Conservation (phyloP, 2,113 vertebrate genomes). For the Oreotragus oreotragus region DNA sequence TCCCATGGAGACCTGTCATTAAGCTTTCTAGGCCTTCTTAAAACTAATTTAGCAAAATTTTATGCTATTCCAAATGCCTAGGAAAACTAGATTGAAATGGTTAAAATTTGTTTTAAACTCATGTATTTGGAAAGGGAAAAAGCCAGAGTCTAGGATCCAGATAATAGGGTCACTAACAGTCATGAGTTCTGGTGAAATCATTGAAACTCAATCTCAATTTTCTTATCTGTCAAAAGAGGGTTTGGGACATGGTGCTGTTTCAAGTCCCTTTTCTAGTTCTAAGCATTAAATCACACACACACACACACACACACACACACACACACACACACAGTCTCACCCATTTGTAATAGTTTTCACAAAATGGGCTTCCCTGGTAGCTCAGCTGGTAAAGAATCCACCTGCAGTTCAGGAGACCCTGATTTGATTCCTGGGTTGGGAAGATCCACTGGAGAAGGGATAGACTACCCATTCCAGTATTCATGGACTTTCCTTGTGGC, state of each 20-base stretch:
- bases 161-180: background rate
- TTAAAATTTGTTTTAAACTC: background rate
- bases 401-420: background rate
- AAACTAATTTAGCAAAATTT: background rate
- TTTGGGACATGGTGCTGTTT: background rate
- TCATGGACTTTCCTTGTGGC: background rate
- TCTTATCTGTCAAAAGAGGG: background rate
- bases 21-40: background rate
- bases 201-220: background rate
- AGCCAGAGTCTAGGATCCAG: background rate
- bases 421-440: background rate
- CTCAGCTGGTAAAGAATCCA: background rate
- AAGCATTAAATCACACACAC: background rate
- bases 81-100: background rate
- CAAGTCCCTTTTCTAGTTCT: background rate
- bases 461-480: background rate
- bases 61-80: background rate
- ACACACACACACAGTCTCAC: background rate
- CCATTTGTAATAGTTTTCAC: background rate
- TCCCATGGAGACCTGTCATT: background rate
- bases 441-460: background rate
- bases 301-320: background rate
- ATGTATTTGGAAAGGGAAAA: background rate
- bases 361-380: background rate
- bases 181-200: background rate